These are phyloP conservation scores for Gonioctena quinquepunctata DNA, from an alignment of 1,140 invertebrate species.

Conservation along the genomic window DNA sequence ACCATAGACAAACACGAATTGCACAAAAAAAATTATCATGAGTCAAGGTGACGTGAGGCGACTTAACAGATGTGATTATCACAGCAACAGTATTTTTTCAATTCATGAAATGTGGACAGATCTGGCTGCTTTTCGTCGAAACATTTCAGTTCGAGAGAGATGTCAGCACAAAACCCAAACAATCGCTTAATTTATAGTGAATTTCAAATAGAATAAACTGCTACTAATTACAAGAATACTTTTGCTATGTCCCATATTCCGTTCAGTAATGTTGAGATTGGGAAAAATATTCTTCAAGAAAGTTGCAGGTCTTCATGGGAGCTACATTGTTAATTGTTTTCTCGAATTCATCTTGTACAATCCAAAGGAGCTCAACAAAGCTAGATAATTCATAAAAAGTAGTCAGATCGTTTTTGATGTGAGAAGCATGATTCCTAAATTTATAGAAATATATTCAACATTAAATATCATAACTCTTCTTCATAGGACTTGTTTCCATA, in stretches of 20 bases:
- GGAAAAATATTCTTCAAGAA: too few relatives aligned
- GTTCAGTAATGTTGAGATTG: too few relatives aligned
- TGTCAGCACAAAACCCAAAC: too few relatives aligned
- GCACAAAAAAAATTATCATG: neutral
- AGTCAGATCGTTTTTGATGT: neutral
- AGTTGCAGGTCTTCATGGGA: too few relatives aligned
- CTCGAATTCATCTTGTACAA: too few relatives aligned
- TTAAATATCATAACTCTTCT: slow-evolving; percentile 10
- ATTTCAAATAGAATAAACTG: too few relatives aligned
- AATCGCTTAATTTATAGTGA: too few relatives aligned
- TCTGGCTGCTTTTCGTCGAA: neutral
- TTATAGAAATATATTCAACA: slow-evolving; percentile 11
- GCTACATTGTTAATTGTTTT: too few relatives aligned
- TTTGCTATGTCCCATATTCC: too few relatives aligned
- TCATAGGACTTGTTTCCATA: slow-evolving; percentile 5
- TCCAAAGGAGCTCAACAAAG: too few relatives aligned
- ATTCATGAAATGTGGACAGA: neutral
- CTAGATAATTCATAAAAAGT: neutral
- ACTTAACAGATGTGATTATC: slow-evolving; percentile 20
- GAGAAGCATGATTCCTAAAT: neutral
- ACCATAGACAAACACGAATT: neutral
- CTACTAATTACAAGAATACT: too few relatives aligned
- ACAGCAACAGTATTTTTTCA: slow-evolving; percentile 20
- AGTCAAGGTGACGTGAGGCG: neutral
- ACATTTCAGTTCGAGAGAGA: neutral